These are phyloP conservation scores for Callopanchax toddi DNA, from an alignment of 2,113 vertebrate genomes.

Conservation along the genomic window DNA sequence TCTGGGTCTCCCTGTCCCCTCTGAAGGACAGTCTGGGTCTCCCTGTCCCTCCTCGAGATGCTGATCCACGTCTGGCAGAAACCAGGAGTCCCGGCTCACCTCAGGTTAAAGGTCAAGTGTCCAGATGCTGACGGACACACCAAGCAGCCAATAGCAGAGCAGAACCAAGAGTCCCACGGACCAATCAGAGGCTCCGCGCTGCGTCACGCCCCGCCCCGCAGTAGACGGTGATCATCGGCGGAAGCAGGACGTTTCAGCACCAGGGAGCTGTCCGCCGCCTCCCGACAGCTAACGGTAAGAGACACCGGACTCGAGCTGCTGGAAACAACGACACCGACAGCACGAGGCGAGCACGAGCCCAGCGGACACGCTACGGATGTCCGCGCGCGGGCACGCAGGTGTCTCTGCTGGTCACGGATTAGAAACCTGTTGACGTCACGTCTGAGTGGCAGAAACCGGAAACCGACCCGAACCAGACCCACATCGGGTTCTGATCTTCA, in stretches of 20 bases:
- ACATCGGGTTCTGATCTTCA: too few species aligned
- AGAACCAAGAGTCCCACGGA: not conserved
- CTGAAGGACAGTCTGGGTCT: too few species aligned
- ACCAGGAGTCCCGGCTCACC: too few species aligned
- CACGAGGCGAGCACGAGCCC: not conserved
- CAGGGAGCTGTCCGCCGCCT: conserved; percentile 64
- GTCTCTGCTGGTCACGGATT: conserved; percentile 12
- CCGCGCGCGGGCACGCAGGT: not conserved
- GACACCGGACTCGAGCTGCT: not conserved
- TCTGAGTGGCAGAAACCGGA: too few species aligned
- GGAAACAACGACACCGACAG: not conserved
- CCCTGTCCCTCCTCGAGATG: too few species aligned
- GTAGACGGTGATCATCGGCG: conserved; percentile 12
- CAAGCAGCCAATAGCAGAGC: conserved; percentile 34
- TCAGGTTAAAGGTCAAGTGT: too few species aligned
- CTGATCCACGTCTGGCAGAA: too few species aligned
- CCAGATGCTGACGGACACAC: too few species aligned
- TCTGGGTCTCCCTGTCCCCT: too few species aligned
- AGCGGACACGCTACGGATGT: not conserved
- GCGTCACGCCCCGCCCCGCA: not conserved
- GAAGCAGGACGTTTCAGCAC: conserved; percentile 56
- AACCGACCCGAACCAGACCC: too few species aligned
- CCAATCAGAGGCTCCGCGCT: conserved; percentile 36
- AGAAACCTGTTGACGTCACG: conserved; percentile 67
- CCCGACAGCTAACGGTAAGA: conserved; percentile 25